phyloP scores from a whole-genome alignment of 2,888 invertebrate species.

The Yponomeuta cagnagella region DNA sequence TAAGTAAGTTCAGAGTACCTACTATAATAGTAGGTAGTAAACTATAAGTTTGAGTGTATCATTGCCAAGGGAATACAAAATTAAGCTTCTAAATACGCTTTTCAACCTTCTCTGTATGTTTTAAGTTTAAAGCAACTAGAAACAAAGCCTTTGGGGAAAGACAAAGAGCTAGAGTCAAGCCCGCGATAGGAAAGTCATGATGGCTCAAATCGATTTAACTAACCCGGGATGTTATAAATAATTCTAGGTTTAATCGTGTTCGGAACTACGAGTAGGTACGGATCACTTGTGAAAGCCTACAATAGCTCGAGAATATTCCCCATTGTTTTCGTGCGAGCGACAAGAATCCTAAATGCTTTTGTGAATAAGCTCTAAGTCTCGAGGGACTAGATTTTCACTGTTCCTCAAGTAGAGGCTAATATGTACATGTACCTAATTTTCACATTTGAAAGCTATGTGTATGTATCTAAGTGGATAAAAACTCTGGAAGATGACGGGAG shows the following conservation, averaged over 20 bases:
- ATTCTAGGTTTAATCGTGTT: conserved; percentile 6
- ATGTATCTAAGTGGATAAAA: too few relatives aligned
- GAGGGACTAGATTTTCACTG: neutral
- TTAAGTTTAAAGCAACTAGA: neutral
- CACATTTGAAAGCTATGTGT: too few relatives aligned
- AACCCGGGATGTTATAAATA: conserved; percentile 9
- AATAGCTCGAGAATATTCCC: conserved; percentile 21
- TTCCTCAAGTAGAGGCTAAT: neutral
- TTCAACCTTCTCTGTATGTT: neutral
- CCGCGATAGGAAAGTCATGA: conserved; percentile 1
- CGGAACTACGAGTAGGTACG: neutral
- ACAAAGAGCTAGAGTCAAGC: neutral
- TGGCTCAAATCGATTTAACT: conserved; percentile 12
- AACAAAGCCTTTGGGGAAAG: neutral
- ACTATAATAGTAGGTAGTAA: too few relatives aligned
- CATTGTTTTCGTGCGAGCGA: conserved; percentile 49
- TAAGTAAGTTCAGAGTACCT: neutral
- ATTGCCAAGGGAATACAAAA: neutral
- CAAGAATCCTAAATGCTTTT: conserved; percentile 55
- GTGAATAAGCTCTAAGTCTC: conserved; percentile 23
- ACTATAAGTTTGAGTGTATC: neutral
- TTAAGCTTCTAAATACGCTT: neutral
- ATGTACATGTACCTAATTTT: too few relatives aligned
- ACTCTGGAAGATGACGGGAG: too few relatives aligned
- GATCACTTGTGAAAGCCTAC: neutral